Conservation (phyloP, 2,888 invertebrate genomes). For the Xylota segnis region DNA sequence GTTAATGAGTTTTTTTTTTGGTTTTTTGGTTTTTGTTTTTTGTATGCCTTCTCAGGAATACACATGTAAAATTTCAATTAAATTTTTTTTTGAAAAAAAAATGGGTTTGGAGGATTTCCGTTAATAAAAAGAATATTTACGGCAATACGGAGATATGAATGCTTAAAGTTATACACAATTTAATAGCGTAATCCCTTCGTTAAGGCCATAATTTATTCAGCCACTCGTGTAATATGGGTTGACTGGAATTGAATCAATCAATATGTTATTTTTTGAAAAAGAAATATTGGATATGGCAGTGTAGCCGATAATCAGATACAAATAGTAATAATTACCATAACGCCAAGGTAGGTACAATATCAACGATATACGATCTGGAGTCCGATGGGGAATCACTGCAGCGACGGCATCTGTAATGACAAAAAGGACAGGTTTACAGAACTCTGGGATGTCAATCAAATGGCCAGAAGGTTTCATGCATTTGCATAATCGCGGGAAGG, state of each 20-base stretch:
- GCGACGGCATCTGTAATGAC: no score
- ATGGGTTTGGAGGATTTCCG: neutral
- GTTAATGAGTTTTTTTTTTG: neutral
- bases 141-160: neutral
- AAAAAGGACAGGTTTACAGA: no score
- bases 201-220: neutral
- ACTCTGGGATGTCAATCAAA: no score
- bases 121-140: neutral
- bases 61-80: neutral
- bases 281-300: neutral
- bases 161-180: neutral
- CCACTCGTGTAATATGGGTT: neutral
- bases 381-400: no score
- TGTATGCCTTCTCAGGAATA: neutral
- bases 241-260: neutral
- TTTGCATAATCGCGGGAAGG: no score
- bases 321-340: neutral
- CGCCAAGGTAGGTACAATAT: no score
- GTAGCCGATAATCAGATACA: neutral
- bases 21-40: no score
- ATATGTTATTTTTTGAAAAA: neutral
- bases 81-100: neutral
- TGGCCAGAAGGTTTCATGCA: no score
- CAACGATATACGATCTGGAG: no score
- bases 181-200: neutral